Evolutionary conservation across 1,140 invertebrate species (phyloP), one percentile per base, ranked within the genome.

Genomic region (Drosophila funebris): DNA sequence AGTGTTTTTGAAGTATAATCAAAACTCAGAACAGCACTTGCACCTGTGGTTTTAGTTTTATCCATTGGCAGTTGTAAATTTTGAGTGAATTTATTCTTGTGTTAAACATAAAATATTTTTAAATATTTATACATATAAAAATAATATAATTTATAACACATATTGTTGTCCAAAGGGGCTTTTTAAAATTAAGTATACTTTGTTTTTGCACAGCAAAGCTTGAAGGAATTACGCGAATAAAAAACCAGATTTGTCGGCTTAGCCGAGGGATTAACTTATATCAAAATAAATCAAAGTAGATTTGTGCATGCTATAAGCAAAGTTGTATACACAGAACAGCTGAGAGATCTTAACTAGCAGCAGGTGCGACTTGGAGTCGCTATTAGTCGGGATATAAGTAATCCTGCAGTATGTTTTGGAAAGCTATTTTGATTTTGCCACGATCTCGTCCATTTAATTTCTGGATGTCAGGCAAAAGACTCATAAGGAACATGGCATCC

Each of bases 401-500:
- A 52, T 91, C 90, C 66, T 91, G 90, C 41, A 91, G 50, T 46
- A 91, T 90, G 48, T 91, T 91, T 66, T 91, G 90, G 33, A 91
- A 90, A 53, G 88, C 90, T 63, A 91, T 91, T 64, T 91, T 91
- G 3, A 91, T 90, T 66, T 91, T 91, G 43, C 90, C 90, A 29
- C 90, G 87, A 76, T 91, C 90, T 6, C 90, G 90, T 18, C 90
- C 84, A 31, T 91, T 91, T 7, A 91, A 33, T 39, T 91, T 91
- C 63, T 91, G 88, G 54, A 91, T 91, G 44, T 91, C 90, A 0
- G 90, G 90, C 58, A 91, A 46, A 5, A 91, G 74, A 33, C 90
- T 91, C 90, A 91, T 91, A 3, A 91, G 71, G 36, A 91, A 91
- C 90, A 91, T 91, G 48, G 90, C 90, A 75, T 91, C 90, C 8